phyloP scores from a whole-genome alignment of 1,140 invertebrate genomes.

The Microplitis demolitor region DNA sequence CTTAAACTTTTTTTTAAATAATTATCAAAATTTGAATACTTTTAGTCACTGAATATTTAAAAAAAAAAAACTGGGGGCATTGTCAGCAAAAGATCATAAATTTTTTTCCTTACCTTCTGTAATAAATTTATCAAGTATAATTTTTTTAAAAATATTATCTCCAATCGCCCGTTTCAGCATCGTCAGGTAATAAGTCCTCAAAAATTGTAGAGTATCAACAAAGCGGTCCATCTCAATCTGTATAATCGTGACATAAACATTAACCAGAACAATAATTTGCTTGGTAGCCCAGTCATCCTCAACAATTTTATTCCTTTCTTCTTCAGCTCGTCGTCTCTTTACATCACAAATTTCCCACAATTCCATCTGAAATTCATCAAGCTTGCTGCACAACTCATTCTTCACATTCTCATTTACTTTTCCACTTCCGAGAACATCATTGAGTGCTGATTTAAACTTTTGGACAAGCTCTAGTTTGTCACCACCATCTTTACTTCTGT shows the following conservation, averaged over 20 bases:
- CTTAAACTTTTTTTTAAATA: too few species aligned
- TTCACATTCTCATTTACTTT: slow-evolving; percentile 59
- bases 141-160: slow-evolving; percentile 14
- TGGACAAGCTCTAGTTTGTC: slow-evolving; percentile 61
- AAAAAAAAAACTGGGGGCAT: too few species aligned
- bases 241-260: slow-evolving; percentile 62
- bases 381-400: slow-evolving; percentile 54
- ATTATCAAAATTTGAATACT: too few species aligned
- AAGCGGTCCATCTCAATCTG: slow-evolving; percentile 66
- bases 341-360: slow-evolving; percentile 62
- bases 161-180: slow-evolving; percentile 47
- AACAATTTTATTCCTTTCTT: slow-evolving; percentile 58
- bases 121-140: slow-evolving; percentile 16
- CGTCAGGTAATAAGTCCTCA: slow-evolving; percentile 65
- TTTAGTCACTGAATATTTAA: too few species aligned
- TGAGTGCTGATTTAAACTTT: slow-evolving; percentile 64
- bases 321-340: slow-evolving; percentile 60
- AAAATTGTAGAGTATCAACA: slow-evolving; percentile 58
- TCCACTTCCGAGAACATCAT: slow-evolving; percentile 63
- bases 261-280: slow-evolving; percentile 60
- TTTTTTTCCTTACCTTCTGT: background rate
- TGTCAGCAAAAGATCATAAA: too few species aligned
- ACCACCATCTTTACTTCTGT: slow-evolving; percentile 62
- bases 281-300: slow-evolving; percentile 60
- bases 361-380: slow-evolving; percentile 51